Evolutionary conservation across 2,888 invertebrate species (phyloP), one percentile per base, ranked within the genome.

Genomic region (Gnatocerus cornutus): DNA sequence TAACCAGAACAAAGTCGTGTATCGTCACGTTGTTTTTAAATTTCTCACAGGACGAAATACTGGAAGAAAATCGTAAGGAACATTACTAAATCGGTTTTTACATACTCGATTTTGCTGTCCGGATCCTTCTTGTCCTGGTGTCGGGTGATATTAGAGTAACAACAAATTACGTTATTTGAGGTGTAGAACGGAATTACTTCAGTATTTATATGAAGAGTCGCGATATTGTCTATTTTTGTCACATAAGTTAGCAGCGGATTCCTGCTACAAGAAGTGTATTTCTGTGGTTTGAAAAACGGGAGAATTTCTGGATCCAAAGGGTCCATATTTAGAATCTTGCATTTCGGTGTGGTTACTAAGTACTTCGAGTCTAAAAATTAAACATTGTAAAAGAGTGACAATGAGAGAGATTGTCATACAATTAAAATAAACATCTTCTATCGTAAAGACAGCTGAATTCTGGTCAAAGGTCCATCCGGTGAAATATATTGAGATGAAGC

Each of bases 191-290:
- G 74, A 53, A 78, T 69, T 29, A 80, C 67, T 65, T 78, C 74
- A n/a, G 74, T 65, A 67, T 85, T 80, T 10, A 85, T 75, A 61
- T 80, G 75, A 48, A 86, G 76, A 27, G 76, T 78, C 12, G 82
- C 80, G n/a, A 74, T 76, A 69, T 82, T 81, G 71, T 80, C 77
- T 30, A 71, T 74, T 71, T 81, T 82, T 6, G 74, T 78, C 14
- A 82, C 76, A 72, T 82, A 83, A 1, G 83, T 84, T 16, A 85
- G 75, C 3, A 84, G 77, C 37, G 80, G 78, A 10, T 76, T 71
- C 61, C 82, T 84, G 3, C 86, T 83, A 77, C 91, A 91, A 0
- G 86, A 74, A 69, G 87, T 87, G 73, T 89, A 89, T 66, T 87
- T 86, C 68, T 86, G 84, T 21, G 87, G 86, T 50, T 86, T 86